Conservation (phyloP, 1,140 invertebrate genomes). For the Anastrepha ludens region DNA sequence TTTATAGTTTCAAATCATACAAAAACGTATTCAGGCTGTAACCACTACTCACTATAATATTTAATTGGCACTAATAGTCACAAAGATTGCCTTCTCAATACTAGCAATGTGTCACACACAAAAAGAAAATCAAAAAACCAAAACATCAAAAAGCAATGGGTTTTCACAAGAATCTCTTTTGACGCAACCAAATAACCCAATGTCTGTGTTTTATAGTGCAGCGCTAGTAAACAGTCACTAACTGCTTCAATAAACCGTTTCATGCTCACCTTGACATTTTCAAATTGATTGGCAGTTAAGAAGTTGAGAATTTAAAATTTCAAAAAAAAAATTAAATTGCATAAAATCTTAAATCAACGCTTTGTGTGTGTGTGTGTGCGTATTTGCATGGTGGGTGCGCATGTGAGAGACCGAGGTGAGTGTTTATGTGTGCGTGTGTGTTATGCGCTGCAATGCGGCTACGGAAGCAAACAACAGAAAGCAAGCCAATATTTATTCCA, state of each 20-base stretch:
- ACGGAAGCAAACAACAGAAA: background rate
- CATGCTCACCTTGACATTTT: slow-evolving; percentile 44
- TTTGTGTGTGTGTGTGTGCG: background rate
- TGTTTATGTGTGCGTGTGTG: background rate
- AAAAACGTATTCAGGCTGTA: no score
- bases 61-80: no score
- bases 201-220: no score
- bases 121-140: no score
- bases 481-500: background rate
- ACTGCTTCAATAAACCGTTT: background rate
- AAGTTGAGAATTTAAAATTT: slow-evolving; percentile 25
- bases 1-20: no score
- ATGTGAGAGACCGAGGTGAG: background rate
- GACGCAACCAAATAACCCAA: no score
- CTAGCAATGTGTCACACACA: no score
- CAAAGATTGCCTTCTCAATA: no score
- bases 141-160: no score
- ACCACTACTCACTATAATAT: no score
- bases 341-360: background rate
- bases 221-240: background rate
- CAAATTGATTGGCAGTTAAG: slow-evolving; percentile 36
- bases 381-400: background rate
- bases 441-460: background rate
- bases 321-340: background rate
- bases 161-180: no score